phyloP scores from a whole-genome alignment of 2,797 vertebrate genomes.

The Craterocephalus amniculus region DNA sequence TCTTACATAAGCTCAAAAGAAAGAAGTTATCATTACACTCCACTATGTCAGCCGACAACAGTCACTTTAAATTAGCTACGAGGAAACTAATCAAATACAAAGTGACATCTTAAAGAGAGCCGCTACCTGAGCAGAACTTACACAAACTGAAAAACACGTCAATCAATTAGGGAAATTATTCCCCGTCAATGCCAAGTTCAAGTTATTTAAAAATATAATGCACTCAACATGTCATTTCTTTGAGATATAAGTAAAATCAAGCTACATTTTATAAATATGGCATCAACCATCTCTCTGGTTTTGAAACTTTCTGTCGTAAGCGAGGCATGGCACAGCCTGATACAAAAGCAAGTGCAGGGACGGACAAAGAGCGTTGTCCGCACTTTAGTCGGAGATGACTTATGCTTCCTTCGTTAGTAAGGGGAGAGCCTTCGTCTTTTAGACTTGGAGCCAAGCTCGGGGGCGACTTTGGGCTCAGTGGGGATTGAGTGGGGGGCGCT shows the following conservation, averaged over 20 bases:
- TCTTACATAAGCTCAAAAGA: slow-evolving; percentile 32
- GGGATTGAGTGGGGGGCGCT: slow-evolving; percentile 72
- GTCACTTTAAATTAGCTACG: slow-evolving; percentile 61
- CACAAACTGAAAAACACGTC: slow-evolving; percentile 66
- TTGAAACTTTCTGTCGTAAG: slow-evolving; percentile 60
- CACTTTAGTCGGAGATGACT: slow-evolving; percentile 68
- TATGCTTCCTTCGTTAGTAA: slow-evolving; percentile 85
- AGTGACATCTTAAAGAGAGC: slow-evolving; percentile 77
- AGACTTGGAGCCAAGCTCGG: slow-evolving; percentile 86
- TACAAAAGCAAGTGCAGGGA: slow-evolving; percentile 76
- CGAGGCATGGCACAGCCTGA: slow-evolving; percentile 67
- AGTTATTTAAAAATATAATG: slow-evolving; percentile 73
- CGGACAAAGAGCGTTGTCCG: slow-evolving; percentile 63
- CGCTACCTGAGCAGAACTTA: slow-evolving; percentile 80
- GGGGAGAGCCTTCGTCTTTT: slow-evolving; percentile 93
- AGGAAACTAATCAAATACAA: slow-evolving; percentile 60
- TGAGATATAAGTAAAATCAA: slow-evolving; percentile 59
- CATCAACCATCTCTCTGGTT: slow-evolving; percentile 60
- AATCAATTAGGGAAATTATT: slow-evolving; percentile 57
- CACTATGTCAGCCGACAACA: slow-evolving; percentile 45
- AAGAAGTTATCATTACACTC: slow-evolving; percentile 23
- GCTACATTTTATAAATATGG: slow-evolving; percentile 72
- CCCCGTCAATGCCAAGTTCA: slow-evolving; percentile 69
- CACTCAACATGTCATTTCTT: slow-evolving; percentile 78
- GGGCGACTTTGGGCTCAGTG: slow-evolving; percentile 86